Base-by-base conservation (phyloP, 1,140 invertebrate species). In the Zaprionus africanus region DNA sequence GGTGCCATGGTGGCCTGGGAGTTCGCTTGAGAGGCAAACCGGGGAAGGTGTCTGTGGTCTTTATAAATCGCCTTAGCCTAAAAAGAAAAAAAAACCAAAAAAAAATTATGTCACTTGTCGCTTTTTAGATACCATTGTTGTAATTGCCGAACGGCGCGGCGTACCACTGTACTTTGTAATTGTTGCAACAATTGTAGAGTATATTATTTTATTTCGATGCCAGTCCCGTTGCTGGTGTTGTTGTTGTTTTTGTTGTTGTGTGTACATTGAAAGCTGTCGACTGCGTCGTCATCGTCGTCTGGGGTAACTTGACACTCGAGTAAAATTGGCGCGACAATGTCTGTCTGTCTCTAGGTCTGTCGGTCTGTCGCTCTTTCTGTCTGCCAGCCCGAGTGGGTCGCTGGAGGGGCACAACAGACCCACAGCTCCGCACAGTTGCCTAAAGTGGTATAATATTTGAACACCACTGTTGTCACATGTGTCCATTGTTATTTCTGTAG, bases 101-200 rank as follows among this genome's bases (percentile, higher is more conserved):
- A 62, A 59, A 80, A 87, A 87, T 88, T 88, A 81, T 87, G 84
- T 88, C 84, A 87, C 85, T 81, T 78, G 81, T 67, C 69, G 70
- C 80, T 78, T 83, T 58, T 38, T 62, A 58, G 66, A 70, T 57
- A 70, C 41, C 53, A 76, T 76, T 76, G 73, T 76, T 76, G 66
- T 59, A 36, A 38, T 59, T 59, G 34, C 34, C n/a, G 34, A 51
- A 17, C 24, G 34, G 26, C 31, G 24, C 13, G 34, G 67, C 12
- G 69, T 13, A 65, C 38, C 54, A 15, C 49, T 43, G 41, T 46
- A 46, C 24, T 19, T 19, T 49, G 68, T 54, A 71, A 67, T 76
- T 72, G 73, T 75, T 88, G 84, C 69, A 87, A 84, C 79, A 80
- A 85, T 80, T 80, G 69, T 66, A 59, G 83, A 78, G 57, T 80